These are phyloP conservation scores for Lophius piscatorius DNA, from an alignment of 2,113 vertebrate species.

Conservation along the genomic window DNA sequence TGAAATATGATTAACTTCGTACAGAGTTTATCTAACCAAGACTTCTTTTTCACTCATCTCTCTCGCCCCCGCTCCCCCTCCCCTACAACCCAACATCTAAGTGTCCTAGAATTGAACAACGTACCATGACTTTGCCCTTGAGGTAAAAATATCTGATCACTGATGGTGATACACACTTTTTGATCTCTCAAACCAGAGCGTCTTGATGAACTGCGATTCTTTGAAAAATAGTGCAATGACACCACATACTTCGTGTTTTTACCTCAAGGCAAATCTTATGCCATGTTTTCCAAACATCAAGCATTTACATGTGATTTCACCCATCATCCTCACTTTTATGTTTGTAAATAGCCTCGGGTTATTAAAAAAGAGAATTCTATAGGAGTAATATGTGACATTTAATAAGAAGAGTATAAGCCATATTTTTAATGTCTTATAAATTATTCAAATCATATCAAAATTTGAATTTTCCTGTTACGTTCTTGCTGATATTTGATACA, in stretches of 20 bases:
- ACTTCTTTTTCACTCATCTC: conserved; percentile 35
- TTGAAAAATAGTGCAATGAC: conserved; percentile 28
- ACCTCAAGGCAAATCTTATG: conserved; percentile 45
- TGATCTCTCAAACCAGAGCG: too few species aligned
- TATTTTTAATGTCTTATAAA: conserved; percentile 81
- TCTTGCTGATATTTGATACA: conserved; percentile 74
- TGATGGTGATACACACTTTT: conserved; percentile 31
- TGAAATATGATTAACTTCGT: conserved; percentile 30
- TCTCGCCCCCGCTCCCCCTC: conserved; percentile 9
- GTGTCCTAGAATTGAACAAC: conserved; percentile 38
- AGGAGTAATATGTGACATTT: conserved; percentile 65
- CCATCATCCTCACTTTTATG: conserved; percentile 59
- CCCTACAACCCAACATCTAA: conserved; percentile 35
- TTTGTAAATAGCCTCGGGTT: conserved; percentile 81
- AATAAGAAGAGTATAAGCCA: conserved; percentile 84
- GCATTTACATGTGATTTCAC: conserved; percentile 48
- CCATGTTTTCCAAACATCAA: conserved; percentile 39
- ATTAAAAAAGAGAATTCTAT: conserved; percentile 67
- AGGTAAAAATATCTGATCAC: conserved; percentile 32
- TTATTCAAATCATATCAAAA: conserved; percentile 77
- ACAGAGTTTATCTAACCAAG: conserved; percentile 48
- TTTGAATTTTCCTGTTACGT: conserved; percentile 68
- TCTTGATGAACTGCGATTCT: not conserved
- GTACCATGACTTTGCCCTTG: conserved; percentile 51
- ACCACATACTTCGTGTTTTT: too few species aligned